Percentiles rank a stretch among this genome's conserved stretches.
These are phyloP conservation scores for Lamellibrachia satsuma DNA, from an alignment of 2,888 invertebrate species.

Conservation along the genomic window DNA sequence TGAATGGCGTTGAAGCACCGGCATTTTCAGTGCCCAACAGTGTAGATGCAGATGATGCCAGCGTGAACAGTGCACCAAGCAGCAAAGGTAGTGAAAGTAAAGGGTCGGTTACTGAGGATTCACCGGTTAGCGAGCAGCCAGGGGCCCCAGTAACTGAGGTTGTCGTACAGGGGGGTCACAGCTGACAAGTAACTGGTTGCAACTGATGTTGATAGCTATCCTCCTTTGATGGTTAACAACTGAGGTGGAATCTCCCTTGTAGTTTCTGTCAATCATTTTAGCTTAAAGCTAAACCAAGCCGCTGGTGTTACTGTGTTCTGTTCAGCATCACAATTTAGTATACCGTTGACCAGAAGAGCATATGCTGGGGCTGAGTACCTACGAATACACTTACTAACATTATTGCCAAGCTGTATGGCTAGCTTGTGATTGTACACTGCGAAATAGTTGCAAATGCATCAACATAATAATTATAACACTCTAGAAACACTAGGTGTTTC, in stretches of 20 bases:
- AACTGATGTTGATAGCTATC: neutral
- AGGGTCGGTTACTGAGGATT: neutral
- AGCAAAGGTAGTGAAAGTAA: neutral
- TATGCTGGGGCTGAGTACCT: neutral
- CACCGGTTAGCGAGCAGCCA: neutral
- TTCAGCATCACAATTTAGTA: neutral
- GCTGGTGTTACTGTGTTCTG: neutral
- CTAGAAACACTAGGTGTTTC: neutral
- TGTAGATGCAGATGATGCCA: neutral
- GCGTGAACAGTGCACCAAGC: neutral
- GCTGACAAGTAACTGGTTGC: neutral
- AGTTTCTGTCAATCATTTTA: neutral
- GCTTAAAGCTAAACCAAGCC: neutral
- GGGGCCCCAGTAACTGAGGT: neutral
- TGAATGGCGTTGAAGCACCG: neutral
- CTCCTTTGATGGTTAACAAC: neutral
- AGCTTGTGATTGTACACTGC: neutral
- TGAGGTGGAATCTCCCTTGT: neutral
- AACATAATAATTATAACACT: neutral
- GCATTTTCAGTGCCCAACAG: neutral
- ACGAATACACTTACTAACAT: neutral
- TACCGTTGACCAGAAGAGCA: neutral
- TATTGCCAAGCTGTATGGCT: neutral
- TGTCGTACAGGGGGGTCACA: neutral
- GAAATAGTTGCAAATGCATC: neutral